Percentiles rank a stretch among this genome's conserved stretches.
Evolutionary conservation across 2,113 vertebrate genomes (phyloP).

Genomic region (Nothobranchius kuhntae): DNA sequence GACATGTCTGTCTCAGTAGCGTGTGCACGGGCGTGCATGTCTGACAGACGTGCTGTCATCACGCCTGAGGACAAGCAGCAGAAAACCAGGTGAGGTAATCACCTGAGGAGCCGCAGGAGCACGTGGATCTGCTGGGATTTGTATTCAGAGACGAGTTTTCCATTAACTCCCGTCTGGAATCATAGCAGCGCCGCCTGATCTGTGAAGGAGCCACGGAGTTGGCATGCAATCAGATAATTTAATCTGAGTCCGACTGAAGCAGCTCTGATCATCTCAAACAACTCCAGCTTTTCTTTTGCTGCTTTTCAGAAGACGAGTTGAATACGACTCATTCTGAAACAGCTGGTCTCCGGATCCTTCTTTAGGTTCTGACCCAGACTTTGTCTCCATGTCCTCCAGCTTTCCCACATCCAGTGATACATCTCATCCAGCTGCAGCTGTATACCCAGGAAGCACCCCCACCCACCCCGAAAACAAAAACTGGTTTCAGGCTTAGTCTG

Average conservation of each 20-base stretch:
- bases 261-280: not conserved
- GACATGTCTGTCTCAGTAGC: constrained; percentile 25
- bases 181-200: constrained; percentile 9
- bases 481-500: not conserved
- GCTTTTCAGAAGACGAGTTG: too few relatives aligned
- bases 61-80: constrained; percentile 1
- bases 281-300: too few relatives aligned
- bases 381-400: too few relatives aligned
- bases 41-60: constrained; percentile 46
- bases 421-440: not conserved
- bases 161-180: constrained; percentile 41
- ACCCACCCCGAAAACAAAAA: not conserved
- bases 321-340: too few relatives aligned
- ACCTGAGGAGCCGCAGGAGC: constrained; percentile 13
- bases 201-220: not conserved
- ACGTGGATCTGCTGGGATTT: not conserved
- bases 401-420: too few relatives aligned
- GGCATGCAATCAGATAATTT: constrained; percentile 36
- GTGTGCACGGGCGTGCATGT: constrained; percentile 13
- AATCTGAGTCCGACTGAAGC: constrained; percentile 17
- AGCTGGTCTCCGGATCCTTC: too few relatives aligned
- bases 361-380: too few relatives aligned
- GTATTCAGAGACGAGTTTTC: constrained; percentile 45
- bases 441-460: not conserved
- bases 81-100: constrained; percentile 51